Evolutionary conservation across 2,797 vertebrate genomes (phyloP), one percentile per base, ranked within the genome.

Genomic region (Ambastaia sidthimunki): DNA sequence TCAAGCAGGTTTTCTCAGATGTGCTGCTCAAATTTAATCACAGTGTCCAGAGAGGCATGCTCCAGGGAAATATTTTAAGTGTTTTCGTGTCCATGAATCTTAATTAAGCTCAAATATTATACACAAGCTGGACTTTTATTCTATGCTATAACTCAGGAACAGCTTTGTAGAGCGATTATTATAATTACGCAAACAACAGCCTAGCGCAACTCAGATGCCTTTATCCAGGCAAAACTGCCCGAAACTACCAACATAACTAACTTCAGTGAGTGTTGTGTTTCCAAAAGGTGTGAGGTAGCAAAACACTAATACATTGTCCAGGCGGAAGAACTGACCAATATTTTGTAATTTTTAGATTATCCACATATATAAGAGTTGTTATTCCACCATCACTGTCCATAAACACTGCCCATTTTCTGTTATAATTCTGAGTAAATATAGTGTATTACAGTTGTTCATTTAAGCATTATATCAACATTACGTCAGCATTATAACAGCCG

Each of bases 1-100:
- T 52, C 76, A 65, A 48, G 59, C 71, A 85, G 23, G 77, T 76
- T 74, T 78, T 78, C 57, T 81, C 65, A 83, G 79, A 86, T 85
- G 80, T 55, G 71, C 23, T 47, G 83, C 83, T 79, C 34, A 82
- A 71, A 74, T 62, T 78, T 75, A 69, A 79, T 84, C 75, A 50
- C 25, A 66, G 67, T 68, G 50, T 66, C 62, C 63, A 74, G 48
- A 48, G 31, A 69, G 55, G 76, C 37, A 54, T 37, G 76, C 82
- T 82, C 18, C 67, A 80, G 57, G 71, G 77, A 77, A 69, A 57
- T 54, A 60, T 86, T 52, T 81, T 37, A 75, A 52, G 23, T 54
- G 70, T 86, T 80, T 85, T 74, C 74, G 65, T 79, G 74, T 83
- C 77, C 65, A 16, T 73, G 62, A n/a, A 80, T 75, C 62, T 80